phyloP scores from a whole-genome alignment of 2,888 invertebrate species.

The Brachypalpus laphriformis region DNA sequence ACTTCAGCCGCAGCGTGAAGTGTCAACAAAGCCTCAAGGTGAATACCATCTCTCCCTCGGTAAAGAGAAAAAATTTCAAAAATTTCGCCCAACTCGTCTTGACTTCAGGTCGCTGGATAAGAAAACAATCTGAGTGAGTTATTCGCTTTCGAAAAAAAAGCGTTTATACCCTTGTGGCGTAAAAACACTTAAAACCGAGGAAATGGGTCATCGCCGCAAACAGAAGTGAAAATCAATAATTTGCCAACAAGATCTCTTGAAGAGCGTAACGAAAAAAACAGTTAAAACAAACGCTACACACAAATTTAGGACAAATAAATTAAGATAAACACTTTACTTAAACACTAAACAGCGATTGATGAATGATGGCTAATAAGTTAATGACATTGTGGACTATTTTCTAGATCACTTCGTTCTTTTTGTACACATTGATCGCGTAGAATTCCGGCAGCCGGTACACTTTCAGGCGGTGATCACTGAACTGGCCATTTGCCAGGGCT shows the following conservation, averaged over 20 bases:
- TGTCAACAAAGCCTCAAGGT: conserved; percentile 30
- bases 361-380: conserved; percentile 18
- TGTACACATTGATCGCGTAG: conserved; percentile 76
- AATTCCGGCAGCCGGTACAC: conserved; percentile 80
- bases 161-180: neutral
- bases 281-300: conserved; percentile 3
- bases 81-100: neutral
- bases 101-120: neutral
- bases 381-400: conserved; percentile 16
- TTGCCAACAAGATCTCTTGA: conserved; percentile 21
- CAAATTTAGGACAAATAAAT: conserved; percentile 45
- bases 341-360: neutral
- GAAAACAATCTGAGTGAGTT: no score
- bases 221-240: conserved; percentile 41
- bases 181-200: neutral
- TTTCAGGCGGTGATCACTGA: conserved; percentile 79
- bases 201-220: conserved; percentile 22
- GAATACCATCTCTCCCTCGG: neutral
- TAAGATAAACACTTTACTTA: conserved; percentile 36
- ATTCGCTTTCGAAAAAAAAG: neutral
- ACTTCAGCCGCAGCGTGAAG: neutral
- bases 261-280: neutral
- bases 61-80: neutral
- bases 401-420: conserved; percentile 30
- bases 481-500: conserved; percentile 79